phyloP scores from a whole-genome alignment of 2,888 invertebrate species.

The Athrips mouffetella region DNA sequence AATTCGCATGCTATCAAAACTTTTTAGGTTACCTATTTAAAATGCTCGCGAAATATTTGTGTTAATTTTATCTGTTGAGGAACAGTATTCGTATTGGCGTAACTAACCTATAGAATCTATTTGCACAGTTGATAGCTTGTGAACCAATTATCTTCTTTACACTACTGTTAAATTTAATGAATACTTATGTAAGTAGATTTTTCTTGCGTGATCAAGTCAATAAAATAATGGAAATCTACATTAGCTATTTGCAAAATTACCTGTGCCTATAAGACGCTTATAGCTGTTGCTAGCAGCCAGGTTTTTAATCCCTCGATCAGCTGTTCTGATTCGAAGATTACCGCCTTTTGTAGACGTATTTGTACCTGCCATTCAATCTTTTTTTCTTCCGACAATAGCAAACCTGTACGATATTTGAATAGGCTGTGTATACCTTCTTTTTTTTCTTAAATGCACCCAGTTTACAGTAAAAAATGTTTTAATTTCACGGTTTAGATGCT shows the following conservation, averaged over 20 bases:
- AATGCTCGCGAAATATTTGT: not conserved
- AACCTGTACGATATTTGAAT: slow-evolving; percentile 12
- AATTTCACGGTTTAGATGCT: not conserved
- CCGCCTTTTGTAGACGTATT: slow-evolving; percentile 10
- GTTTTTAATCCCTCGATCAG: slow-evolving; percentile 3
- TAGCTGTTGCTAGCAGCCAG: too few species aligned
- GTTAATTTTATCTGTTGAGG: not conserved
- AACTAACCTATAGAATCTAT: slow-evolving; percentile 4
- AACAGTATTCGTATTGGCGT: not conserved
- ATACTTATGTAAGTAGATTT: not conserved
- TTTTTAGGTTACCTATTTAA: not conserved
- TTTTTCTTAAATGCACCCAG: not conserved
- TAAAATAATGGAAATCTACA: too few species aligned
- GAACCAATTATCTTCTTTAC: not conserved
- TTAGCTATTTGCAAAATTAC: too few species aligned
- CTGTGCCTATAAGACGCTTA: too few species aligned
- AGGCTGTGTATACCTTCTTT: slow-evolving; percentile 3
- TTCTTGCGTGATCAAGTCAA: not conserved
- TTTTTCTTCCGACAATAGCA: slow-evolving; percentile 9
- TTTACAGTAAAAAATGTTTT: slow-evolving; percentile 2
- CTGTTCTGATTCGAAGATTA: slow-evolving; percentile 7
- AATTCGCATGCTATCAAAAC: not conserved
- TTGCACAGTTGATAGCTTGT: slow-evolving; percentile 1
- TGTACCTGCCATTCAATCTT: slow-evolving; percentile 13
- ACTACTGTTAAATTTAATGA: not conserved